These are phyloP conservation scores for Metaphire vulgaris DNA, from an alignment of 1,140 invertebrate species.

Conservation along the genomic window DNA sequence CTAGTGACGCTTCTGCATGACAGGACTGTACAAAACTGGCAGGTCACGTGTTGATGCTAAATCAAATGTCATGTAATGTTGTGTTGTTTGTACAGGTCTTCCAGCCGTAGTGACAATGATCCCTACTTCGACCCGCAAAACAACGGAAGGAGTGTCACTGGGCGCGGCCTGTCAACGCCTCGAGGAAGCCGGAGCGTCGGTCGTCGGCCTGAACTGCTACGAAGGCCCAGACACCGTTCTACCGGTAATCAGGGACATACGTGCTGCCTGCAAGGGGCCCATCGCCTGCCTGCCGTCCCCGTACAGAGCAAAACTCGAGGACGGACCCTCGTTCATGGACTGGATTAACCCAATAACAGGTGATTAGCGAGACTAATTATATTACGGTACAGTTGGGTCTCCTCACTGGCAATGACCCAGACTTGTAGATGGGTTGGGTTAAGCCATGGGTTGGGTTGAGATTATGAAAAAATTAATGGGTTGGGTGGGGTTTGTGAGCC, in stretches of 20 bases:
- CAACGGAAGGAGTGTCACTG: constrained; percentile 33
- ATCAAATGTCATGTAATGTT: too few species aligned
- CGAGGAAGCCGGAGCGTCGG: constrained; percentile 40
- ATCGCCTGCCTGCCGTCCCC: constrained; percentile 25
- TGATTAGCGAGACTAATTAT: too few species aligned
- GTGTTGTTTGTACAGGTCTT: constrained; percentile 21
- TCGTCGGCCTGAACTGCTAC: constrained; percentile 43
- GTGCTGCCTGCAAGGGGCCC: constrained; percentile 34
- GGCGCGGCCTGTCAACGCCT: constrained; percentile 35
- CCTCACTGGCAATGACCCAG: too few species aligned
- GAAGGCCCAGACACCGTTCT: constrained; percentile 39
- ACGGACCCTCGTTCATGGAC: constrained; percentile 11
- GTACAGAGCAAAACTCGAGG: constrained; percentile 22
- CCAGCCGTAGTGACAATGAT: constrained; percentile 38
- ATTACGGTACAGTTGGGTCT: too few species aligned
- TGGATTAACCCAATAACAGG: constrained; percentile 10
- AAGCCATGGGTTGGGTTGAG: too few species aligned
- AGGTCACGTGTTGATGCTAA: constrained; percentile 19
- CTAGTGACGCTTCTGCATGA: too few species aligned
- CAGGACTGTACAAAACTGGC: too few species aligned
- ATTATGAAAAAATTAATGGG: too few species aligned
- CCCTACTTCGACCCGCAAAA: too few species aligned
- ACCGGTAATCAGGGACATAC: constrained; percentile 35
- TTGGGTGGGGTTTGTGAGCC: too few species aligned
- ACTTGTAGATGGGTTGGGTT: too few species aligned